Percentiles rank a stretch among this genome's conserved stretches.
These are phyloP conservation scores for Oreochromis mossambicus DNA, from an alignment of 2,797 vertebrate species.

Conservation along the genomic window DNA sequence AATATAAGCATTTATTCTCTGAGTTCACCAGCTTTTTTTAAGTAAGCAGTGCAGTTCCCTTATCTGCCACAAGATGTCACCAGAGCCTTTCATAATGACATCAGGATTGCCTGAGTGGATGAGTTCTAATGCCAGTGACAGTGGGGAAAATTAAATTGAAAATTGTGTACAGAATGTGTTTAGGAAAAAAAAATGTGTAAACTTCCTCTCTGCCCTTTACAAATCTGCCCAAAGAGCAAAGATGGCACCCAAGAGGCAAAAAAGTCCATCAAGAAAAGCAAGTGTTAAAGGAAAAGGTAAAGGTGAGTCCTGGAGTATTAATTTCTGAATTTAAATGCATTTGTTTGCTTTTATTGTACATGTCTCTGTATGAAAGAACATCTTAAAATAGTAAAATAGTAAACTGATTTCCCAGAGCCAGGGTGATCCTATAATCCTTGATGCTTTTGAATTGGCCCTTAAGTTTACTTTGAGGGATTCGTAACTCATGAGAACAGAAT, in stretches of 20 bases:
- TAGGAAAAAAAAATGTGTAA: background rate
- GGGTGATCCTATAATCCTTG: background rate
- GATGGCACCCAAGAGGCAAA: constrained; percentile 60
- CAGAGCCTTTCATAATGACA: background rate
- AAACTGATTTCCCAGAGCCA: background rate
- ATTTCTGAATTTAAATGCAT: background rate
- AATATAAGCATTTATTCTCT: background rate
- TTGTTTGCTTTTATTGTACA: background rate
- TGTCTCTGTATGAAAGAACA: background rate
- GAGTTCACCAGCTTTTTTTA: background rate
- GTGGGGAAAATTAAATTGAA: background rate
- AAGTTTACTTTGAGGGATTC: background rate
- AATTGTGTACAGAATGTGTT: background rate
- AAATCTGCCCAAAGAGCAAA: background rate
- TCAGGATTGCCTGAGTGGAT: background rate
- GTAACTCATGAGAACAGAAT: background rate
- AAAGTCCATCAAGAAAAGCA: constrained; percentile 21
- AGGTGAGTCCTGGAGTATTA: constrained; percentile 10
- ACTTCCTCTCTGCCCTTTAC: background rate
- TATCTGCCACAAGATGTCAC: constrained; percentile 59
- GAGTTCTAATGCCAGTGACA: background rate
- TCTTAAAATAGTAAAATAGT: background rate
- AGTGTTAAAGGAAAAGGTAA: constrained; percentile 38
- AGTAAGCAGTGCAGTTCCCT: background rate
- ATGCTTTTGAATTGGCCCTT: background rate